Evolutionary conservation across 2,797 vertebrate genomes (phyloP).

Genomic region (Diceros bicornis): DNA sequence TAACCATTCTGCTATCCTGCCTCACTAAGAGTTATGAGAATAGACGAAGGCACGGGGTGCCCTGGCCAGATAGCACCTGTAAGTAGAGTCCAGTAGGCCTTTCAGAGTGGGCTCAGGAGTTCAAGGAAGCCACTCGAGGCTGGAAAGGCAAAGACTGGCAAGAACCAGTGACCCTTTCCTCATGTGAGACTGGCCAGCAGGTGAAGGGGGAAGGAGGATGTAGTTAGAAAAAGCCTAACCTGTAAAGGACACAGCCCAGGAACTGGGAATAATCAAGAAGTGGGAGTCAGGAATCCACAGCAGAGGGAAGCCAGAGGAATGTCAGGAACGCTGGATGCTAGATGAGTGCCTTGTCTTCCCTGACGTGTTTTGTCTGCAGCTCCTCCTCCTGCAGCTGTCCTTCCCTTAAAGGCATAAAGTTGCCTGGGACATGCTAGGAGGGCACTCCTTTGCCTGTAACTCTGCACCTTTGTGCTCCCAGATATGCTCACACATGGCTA

Average conservation of each 20-base stretch:
- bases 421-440: neutral
- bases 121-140: neutral
- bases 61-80: neutral
- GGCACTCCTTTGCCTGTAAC: neutral
- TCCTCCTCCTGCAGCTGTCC: neutral
- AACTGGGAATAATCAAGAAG: neutral
- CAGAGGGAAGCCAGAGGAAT: neutral
- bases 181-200: neutral
- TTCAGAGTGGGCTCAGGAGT: neutral
- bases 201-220: neutral
- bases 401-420: neutral
- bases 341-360: neutral
- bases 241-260: neutral
- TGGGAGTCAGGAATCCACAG: neutral
- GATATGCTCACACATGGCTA: neutral
- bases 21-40: neutral
- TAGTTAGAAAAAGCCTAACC: neutral
- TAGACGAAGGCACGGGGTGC: neutral
- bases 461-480: neutral
- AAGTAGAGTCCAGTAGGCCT: neutral
- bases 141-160: neutral
- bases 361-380: neutral
- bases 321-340: neutral
- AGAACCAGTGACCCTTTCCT: neutral
- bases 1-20: neutral